Percentiles rank a stretch among this genome's conserved stretches.
Conservation (phyloP, 2,888 invertebrate genomes). For the Trilocha varians region DNA sequence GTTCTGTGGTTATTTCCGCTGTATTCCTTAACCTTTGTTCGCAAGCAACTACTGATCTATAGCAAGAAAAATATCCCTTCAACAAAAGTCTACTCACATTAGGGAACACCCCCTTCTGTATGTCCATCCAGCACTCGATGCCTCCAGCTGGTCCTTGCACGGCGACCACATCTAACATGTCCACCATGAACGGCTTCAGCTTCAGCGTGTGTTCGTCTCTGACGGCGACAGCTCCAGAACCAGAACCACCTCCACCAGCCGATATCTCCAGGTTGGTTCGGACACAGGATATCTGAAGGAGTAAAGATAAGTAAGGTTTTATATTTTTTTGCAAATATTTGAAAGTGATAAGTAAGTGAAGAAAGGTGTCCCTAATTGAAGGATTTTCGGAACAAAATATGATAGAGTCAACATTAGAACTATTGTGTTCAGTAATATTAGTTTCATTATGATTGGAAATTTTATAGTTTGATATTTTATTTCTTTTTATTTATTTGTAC, state of each 20-base stretch:
- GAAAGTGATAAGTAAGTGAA: no score
- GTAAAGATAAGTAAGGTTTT: conserved; percentile 8
- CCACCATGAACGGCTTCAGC: conserved; percentile 78
- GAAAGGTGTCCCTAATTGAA: no score
- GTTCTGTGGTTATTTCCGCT: no score
- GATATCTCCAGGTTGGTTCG: conserved; percentile 54
- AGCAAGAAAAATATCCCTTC: background rate
- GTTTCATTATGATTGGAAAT: no score
- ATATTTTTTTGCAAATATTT: conserved; percentile 19
- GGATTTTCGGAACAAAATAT: no score
- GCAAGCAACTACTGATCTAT: background rate
- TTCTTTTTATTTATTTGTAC: no score
- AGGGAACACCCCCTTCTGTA: conserved; percentile 79
- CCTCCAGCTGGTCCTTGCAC: conserved; percentile 77
- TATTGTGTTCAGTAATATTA: no score
- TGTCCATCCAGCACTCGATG: conserved; percentile 85
- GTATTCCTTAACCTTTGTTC: no score
- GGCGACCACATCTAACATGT: conserved; percentile 79
- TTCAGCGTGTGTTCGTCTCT: conserved; percentile 49
- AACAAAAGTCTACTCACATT: conserved; percentile 58
- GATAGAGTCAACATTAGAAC: no score
- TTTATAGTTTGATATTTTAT: no score
- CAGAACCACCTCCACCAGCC: conserved; percentile 25
- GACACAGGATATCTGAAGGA: conserved; percentile 63
- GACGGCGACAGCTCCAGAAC: conserved; percentile 17